phyloP scores from a whole-genome alignment of 2,113 vertebrate species.

The Anguilla japonica region DNA sequence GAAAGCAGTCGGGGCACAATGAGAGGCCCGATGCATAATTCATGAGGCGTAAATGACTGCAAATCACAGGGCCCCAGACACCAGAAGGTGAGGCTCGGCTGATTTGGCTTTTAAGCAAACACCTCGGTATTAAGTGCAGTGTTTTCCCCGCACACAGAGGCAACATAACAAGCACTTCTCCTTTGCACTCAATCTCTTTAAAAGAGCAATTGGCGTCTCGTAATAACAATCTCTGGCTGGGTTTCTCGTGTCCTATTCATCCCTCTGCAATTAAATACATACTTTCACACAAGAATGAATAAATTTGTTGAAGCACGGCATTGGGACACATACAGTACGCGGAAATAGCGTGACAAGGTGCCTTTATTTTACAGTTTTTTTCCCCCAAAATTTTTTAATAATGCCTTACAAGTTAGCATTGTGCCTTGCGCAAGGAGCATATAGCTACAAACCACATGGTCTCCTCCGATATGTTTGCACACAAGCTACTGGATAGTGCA shows the following conservation, averaged over 20 bases:
- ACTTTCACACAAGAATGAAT: background rate
- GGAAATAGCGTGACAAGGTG: no score
- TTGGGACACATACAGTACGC: no score
- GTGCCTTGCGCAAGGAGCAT: no score
- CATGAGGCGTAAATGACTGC: slow-evolving; percentile 59
- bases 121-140: slow-evolving; percentile 32
- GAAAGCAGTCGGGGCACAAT: slow-evolving; percentile 35
- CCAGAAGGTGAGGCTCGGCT: slow-evolving; percentile 21
- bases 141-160: slow-evolving; percentile 14
- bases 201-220: slow-evolving; percentile 18
- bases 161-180: slow-evolving; percentile 18
- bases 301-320: background rate
- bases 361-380: no score
- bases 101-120: slow-evolving; percentile 41
- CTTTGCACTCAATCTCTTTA: slow-evolving; percentile 13
- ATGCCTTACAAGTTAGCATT: no score
- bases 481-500: no score
- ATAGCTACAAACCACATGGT: no score
- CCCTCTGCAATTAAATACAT: background rate
- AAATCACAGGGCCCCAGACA: slow-evolving; percentile 28
- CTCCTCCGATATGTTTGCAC: no score
- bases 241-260: background rate
- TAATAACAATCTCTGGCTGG: slow-evolving; percentile 3
- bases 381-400: no score
- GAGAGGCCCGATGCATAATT: slow-evolving; percentile 60